Evolutionary conservation across 2,888 invertebrate species (phyloP).

Genomic region (Chrysolina americana): DNA sequence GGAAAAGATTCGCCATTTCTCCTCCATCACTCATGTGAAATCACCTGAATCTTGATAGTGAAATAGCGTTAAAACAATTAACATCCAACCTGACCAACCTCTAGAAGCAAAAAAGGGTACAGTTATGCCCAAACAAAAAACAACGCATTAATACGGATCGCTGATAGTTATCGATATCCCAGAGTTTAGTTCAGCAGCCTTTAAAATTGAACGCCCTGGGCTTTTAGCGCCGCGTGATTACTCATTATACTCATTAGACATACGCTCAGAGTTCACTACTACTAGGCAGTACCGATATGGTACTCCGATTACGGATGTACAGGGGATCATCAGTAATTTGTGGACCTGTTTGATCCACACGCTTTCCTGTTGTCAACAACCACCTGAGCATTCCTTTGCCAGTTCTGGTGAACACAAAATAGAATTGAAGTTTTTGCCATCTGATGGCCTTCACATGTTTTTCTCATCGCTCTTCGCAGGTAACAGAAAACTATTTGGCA

Average conservation of each 20-base stretch:
- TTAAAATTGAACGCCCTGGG: slow-evolving; percentile 34
- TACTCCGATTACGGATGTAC: slow-evolving; percentile 35
- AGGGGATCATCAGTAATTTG: slow-evolving; percentile 24
- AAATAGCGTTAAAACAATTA: slow-evolving; percentile 23
- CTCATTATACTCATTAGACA: slow-evolving; percentile 53
- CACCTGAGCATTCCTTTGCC: no score
- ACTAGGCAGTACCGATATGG: slow-evolving; percentile 43
- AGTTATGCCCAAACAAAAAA: slow-evolving; percentile 26
- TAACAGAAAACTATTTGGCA: no score
- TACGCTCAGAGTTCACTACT: slow-evolving; percentile 42
- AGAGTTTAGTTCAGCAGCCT: slow-evolving; percentile 33
- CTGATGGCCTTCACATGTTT: no score
- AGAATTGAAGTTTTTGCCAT: no score
- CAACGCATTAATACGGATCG: slow-evolving; percentile 26
- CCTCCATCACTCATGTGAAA: neutral
- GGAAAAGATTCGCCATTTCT: neutral
- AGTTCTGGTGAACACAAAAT: no score
- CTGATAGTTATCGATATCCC: slow-evolving; percentile 25
- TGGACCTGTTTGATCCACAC: neutral
- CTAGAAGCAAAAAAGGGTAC: slow-evolving; percentile 21
- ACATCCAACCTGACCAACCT: slow-evolving; percentile 20
- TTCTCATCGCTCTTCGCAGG: no score
- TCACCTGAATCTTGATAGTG: neutral
- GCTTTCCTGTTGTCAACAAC: no score
- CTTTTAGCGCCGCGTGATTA: slow-evolving; percentile 52